Base-by-base conservation (phyloP, 2,113 vertebrate species). In the Limanda limanda region DNA sequence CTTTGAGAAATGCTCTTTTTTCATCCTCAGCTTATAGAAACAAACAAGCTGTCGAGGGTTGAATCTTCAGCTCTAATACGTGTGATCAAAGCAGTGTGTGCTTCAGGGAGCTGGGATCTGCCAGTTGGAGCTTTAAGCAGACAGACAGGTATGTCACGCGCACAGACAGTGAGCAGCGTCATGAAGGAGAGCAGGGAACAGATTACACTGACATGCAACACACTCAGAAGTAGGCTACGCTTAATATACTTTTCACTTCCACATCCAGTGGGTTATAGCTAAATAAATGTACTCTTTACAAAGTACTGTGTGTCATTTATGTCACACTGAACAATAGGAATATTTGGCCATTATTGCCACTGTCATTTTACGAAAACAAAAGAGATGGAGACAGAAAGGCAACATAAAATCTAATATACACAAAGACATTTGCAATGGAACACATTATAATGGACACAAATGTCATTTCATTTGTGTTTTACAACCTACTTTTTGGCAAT, bases 31-130 rank as follows among this genome's bases (percentile, higher is more conserved):
- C 66, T 82, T 52, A 72, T 60, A 71, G 77, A 83, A 84, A 81
- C 68, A 81, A 81, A 78, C 71, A 47, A 17, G 47, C 63, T 52
- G 66, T 56, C 21, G 12, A 45, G 58, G 47, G 45, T 55, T 59
- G 48, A 72, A 56, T 64, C 62, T 73, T 70, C 74, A 45, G 62
- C 74, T 65, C 58, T 55, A 58, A 80, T 72, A 65, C 45, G 2
- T n/a, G n/a, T 52, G 71, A 86, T 83, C 73, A 87, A 84, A 84
- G 82, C 74, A 7, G 31, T 11, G 69, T 63, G 64, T 31, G 59
- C 60, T 56, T 31, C 40, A 23, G 56, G 55, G 64, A 79, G 63
- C 68, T 47, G 47, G 69, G 78, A 74, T 71, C 61, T 71, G 77
- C 61, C 37, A 42, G 76, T 69, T 55, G 52, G 47, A 47, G 59